Percentiles rank a stretch among this genome's conserved stretches.
Evolutionary conservation across 2,797 vertebrate species (phyloP).

Genomic region (Phaenicophaeus curvirostris): DNA sequence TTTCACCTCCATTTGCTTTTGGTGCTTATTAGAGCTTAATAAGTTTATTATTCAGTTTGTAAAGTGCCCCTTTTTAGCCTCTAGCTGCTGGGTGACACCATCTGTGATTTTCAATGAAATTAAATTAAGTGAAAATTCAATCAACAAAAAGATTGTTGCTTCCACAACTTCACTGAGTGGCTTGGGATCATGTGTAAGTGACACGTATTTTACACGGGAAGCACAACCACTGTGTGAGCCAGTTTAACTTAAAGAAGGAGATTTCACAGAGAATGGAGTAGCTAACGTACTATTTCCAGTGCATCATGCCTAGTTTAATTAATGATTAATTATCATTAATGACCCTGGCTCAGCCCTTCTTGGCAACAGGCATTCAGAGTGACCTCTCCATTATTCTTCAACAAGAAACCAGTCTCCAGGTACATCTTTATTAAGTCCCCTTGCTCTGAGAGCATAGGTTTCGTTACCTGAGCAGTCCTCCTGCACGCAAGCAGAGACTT

Average conservation of each 20-base stretch:
- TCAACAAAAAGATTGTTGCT: conserved; percentile 72
- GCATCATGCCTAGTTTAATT: conserved; percentile 4
- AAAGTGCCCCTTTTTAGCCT: conserved; percentile 76
- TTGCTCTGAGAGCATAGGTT: background rate
- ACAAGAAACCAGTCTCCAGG: background rate
- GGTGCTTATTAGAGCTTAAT: conserved; percentile 70
- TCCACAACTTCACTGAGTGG: conserved; percentile 61
- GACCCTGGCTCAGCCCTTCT: conserved; percentile 6
- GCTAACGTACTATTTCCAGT: background rate
- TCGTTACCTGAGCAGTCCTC: background rate
- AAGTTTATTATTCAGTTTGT: conserved; percentile 67
- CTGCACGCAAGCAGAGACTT: rapidly evolving
- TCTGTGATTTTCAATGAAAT: conserved; percentile 80
- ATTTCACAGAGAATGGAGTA: background rate
- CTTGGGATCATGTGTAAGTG: conserved; percentile 2
- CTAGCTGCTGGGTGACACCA: conserved; percentile 75
- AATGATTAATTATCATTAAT: conserved; percentile 55
- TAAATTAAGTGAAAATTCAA: conserved; percentile 80
- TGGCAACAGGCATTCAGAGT: background rate
- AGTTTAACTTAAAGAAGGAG: background rate
- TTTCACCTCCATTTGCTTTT: conserved; percentile 62
- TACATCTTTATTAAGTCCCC: background rate
- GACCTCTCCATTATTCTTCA: background rate
- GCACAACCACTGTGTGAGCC: background rate
- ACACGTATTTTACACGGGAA: background rate